Evolutionary conservation across 2,113 vertebrate genomes (phyloP).

Genomic region (Rhizomys pruinosus): DNA sequence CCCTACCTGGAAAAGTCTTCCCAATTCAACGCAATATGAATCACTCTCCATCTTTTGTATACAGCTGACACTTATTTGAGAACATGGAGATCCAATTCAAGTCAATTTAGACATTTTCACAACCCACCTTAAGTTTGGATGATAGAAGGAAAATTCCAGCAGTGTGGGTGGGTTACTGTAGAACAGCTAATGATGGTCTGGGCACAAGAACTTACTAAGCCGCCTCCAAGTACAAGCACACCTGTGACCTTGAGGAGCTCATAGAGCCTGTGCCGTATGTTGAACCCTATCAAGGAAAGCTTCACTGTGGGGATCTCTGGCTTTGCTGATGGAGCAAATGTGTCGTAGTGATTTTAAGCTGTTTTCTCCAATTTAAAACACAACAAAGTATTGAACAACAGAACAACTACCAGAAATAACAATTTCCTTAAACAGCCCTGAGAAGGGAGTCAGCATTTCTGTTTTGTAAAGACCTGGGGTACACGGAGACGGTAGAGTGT

Average conservation of each 20-base stretch:
- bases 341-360: too few relatives aligned
- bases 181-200: background rate
- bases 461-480: background rate
- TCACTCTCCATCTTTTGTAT: background rate
- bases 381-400: accelerated
- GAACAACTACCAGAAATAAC: background rate
- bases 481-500: background rate
- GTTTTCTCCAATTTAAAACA: accelerated
- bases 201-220: background rate
- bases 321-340: background rate
- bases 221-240: background rate
- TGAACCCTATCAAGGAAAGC: background rate
- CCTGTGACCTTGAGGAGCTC: background rate
- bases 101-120: background rate
- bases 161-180: too few relatives aligned
- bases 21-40: background rate
- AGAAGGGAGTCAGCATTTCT: background rate
- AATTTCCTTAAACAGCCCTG: background rate
- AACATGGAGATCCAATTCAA: background rate
- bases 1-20: background rate
- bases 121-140: background rate
- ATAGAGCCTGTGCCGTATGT: background rate
- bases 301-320: background rate
- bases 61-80: background rate
- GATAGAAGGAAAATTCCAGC: background rate